phyloP scores from a whole-genome alignment of 2,888 invertebrate genomes.

The Pterostichus madidus region DNA sequence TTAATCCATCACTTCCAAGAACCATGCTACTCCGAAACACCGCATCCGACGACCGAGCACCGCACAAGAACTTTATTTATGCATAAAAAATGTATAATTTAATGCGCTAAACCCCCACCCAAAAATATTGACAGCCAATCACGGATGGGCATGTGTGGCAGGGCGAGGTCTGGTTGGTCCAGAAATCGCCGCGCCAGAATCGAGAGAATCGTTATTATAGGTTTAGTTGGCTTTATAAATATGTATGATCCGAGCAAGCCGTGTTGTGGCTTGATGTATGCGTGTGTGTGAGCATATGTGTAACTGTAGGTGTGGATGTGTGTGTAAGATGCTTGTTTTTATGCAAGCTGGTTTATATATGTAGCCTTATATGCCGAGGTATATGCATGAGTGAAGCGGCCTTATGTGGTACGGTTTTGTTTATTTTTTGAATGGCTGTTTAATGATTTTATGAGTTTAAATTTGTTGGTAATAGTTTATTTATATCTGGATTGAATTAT shows the following conservation, averaged over 20 bases:
- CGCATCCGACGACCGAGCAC: not conserved
- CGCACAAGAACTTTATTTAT: constrained; percentile 59
- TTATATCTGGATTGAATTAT: no score
- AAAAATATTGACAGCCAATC: constrained; percentile 65
- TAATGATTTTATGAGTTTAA: no score
- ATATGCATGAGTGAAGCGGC: not conserved
- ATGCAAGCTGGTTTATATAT: constrained; percentile 17
- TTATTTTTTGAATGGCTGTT: no score
- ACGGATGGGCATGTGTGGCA: constrained; percentile 49
- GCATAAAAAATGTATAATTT: constrained; percentile 65
- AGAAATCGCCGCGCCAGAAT: constrained; percentile 58
- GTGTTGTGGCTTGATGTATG: not conserved
- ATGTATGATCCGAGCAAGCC: constrained; percentile 75
- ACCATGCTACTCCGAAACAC: constrained; percentile 1
- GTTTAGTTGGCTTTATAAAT: constrained; percentile 77
- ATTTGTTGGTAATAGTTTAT: no score
- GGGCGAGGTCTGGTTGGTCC: constrained; percentile 60
- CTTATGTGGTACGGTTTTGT: no score
- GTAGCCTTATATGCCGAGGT: constrained; percentile 9
- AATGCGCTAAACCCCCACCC: constrained; percentile 52
- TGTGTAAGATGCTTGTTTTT: constrained; percentile 29
- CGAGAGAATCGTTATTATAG: constrained; percentile 74
- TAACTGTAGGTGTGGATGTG: constrained; percentile 21
- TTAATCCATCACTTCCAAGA: constrained; percentile 51
- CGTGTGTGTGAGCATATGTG: constrained; percentile 46